Conservation (phyloP, 1,140 invertebrate genomes). For the Cepaea nemoralis region DNA sequence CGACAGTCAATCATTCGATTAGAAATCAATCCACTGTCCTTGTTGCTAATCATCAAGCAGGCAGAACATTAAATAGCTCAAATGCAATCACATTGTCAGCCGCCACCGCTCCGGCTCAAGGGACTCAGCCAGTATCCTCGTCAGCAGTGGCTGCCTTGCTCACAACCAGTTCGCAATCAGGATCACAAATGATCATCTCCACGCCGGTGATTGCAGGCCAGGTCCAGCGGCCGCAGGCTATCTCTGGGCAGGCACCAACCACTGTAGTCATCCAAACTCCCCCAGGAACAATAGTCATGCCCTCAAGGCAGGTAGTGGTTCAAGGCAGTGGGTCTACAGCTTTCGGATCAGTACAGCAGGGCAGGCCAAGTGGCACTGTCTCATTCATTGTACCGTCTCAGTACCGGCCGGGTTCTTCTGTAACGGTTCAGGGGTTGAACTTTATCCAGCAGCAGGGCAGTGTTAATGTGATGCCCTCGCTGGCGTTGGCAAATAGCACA, state of each 20-base stretch:
- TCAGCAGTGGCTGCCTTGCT: constrained; percentile 35
- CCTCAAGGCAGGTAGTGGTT: constrained; percentile 24
- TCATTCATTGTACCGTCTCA: constrained; percentile 40
- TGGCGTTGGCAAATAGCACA: constrained; percentile 16
- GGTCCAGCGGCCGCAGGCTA: constrained; percentile 12
- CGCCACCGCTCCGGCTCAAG: background rate
- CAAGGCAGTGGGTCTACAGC: constrained; percentile 25
- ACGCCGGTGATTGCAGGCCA: constrained; percentile 14
- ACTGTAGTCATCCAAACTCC: constrained; percentile 38
- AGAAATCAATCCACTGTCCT: constrained; percentile 30
- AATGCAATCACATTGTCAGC: background rate
- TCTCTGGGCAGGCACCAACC: constrained; percentile 17
- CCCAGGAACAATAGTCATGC: constrained; percentile 38
- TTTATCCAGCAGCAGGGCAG: constrained; percentile 21
- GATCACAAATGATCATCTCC: constrained; percentile 36
- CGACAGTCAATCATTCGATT: constrained; percentile 12
- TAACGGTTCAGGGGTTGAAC: constrained; percentile 29
- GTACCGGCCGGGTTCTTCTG: constrained; percentile 22
- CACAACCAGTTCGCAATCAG: constrained; percentile 15
- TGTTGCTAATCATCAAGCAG: constrained; percentile 20
- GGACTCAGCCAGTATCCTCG: constrained; percentile 28
- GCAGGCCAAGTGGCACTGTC: constrained; percentile 27
- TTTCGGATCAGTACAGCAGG: constrained; percentile 28
- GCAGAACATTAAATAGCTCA: constrained; percentile 21
- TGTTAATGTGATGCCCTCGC: constrained; percentile 30